Evolutionary conservation across 2,888 invertebrate species (phyloP), one percentile per base, ranked within the genome.

Genomic region (Temnothorax rugatulus): DNA sequence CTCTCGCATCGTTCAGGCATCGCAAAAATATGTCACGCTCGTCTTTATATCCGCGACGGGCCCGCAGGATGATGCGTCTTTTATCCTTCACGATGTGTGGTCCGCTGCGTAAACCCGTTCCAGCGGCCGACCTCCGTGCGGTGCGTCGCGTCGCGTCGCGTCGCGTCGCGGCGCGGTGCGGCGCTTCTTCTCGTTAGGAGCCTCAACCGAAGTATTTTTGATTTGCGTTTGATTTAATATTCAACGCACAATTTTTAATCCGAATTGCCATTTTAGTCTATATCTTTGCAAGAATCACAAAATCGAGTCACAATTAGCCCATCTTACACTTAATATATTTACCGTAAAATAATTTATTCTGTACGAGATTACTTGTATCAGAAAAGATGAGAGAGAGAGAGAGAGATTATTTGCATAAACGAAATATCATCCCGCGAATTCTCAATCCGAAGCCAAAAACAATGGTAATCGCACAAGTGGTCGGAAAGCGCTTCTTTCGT

Each of bases 21-120:
- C 88, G 92, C 92, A 92, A 93, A 94, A 94, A 94, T 93, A 93
- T 93, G 92, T 93, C 92, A 91, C 92, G 90, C 92, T 91, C 91
- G 90, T 93, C 93, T 93, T 92, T 93, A 92, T 91, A 92, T 91
- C 86, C 86, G 83, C 88, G 86, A 89, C 88, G 84, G 77, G 83
- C 75, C 82, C 83, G 84, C 85, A 84, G 84, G 85, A 86, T 87
- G 90, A 91, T 88, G 87, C 85, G 89, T 89, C 86, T 88, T 86
- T 90, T 89, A 89, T 91, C 91, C 88, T 83, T 68, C 91, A 75
- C 83, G 87, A 90, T 92, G 92, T 92, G 91, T 91, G 92, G 90
- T 91, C 91, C 89, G 66, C 63, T 79, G 84, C 79, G 83, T 86
- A 85, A 88, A 91, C 77, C 71, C 69, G 81, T 84, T 73, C 76